A percentile compares a stretch with the other conserved stretches of the same genome.
Evolutionary conservation across 1,140 invertebrate genomes (phyloP).

Genomic region (Plectrocnemia conspersa): DNA sequence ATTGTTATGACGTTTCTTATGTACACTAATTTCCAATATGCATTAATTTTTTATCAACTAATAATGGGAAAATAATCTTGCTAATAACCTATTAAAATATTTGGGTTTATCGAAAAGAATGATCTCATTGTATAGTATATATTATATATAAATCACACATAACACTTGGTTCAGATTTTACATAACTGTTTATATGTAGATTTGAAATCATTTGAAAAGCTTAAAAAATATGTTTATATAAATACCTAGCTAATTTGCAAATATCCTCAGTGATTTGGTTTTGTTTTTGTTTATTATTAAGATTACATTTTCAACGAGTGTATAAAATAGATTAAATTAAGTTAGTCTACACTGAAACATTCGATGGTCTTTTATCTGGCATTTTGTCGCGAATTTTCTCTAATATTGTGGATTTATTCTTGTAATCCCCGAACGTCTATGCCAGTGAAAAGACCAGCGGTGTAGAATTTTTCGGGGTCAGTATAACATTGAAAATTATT

Average conservation of each 20-base stretch:
- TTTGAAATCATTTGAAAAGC: background rate
- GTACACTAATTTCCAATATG: too few relatives aligned
- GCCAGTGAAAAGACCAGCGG: constrained; percentile 9
- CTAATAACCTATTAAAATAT: too few relatives aligned
- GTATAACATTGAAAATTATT: constrained; percentile 24
- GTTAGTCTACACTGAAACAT: too few relatives aligned
- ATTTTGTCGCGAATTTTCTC: background rate
- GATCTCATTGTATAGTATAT: too few relatives aligned
- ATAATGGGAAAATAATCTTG: too few relatives aligned
- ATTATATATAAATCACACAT: too few relatives aligned
- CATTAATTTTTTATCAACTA: too few relatives aligned
- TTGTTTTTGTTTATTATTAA: background rate
- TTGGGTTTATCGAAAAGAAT: too few relatives aligned
- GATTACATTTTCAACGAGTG: background rate
- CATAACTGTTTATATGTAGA: background rate
- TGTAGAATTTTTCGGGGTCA: constrained; percentile 13
- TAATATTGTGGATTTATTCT: background rate
- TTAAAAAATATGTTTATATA: background rate
- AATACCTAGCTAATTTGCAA: background rate
- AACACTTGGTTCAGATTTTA: too few relatives aligned
- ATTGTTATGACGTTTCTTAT: too few relatives aligned
- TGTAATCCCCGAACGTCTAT: too few relatives aligned
- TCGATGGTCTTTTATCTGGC: background rate
- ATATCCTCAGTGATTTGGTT: constrained; percentile 7
- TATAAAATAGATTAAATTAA: too few relatives aligned